A percentile compares a stretch with the other conserved stretches of the same genome.
Conservation (phyloP, 2,797 vertebrate genomes). For the Lacerta agilis region DNA sequence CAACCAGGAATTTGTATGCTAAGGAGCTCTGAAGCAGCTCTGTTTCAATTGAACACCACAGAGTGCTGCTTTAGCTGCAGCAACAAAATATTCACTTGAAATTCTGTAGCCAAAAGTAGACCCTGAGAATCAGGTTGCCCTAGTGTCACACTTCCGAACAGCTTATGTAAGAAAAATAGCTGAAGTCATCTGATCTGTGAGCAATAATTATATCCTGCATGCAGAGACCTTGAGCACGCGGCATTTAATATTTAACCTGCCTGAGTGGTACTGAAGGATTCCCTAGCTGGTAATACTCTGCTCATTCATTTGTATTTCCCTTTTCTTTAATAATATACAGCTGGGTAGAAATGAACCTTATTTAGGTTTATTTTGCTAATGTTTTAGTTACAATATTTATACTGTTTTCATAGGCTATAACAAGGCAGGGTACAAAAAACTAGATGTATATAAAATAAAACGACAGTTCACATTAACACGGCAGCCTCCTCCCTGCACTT, state of each 20-base stretch:
- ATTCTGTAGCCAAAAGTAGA: background rate
- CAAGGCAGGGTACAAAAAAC: no score
- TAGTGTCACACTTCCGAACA: background rate
- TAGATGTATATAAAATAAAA: no score
- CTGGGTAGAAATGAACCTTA: background rate
- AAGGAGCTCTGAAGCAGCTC: background rate
- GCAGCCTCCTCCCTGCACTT: background rate
- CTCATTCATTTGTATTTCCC: background rate
- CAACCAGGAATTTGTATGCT: background rate
- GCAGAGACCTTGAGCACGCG: background rate
- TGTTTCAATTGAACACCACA: background rate
- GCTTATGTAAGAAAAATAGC: background rate
- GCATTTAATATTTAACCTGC: background rate
- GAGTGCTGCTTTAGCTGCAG: background rate
- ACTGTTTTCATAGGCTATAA: no score
- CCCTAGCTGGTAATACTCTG: background rate
- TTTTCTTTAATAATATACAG: fast-evolving
- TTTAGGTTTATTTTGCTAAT: background rate
- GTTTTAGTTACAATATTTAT: background rate
- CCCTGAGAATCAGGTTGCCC: background rate
- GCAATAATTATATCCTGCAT: background rate
- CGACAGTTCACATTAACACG: no score
- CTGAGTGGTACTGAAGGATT: background rate
- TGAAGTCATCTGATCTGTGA: background rate
- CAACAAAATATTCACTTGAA: background rate